Evolutionary conservation across 2,113 vertebrate genomes (phyloP).

Genomic region (Amphiprion ocellaris): DNA sequence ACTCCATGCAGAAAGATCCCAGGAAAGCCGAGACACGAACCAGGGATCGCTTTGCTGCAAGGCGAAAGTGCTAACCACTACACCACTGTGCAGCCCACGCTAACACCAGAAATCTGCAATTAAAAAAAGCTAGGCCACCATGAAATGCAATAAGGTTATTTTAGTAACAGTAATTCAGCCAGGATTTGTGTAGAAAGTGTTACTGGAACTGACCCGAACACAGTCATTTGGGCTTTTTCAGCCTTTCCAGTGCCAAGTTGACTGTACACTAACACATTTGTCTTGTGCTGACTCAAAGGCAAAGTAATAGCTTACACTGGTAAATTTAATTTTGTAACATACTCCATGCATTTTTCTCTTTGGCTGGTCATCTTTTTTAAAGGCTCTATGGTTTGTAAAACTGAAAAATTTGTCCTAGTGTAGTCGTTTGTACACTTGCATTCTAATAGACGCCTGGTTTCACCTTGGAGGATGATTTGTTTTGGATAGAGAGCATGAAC

Average conservation of each 20-base stretch:
- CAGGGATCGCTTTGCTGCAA: too few relatives aligned
- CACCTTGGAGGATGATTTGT: too few relatives aligned
- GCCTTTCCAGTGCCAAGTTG: not conserved
- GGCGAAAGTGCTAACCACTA: too few relatives aligned
- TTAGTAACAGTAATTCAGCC: not conserved
- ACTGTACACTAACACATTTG: conserved; percentile 9
- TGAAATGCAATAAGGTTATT: conserved; percentile 21
- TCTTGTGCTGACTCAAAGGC: not conserved
- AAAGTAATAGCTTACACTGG: not conserved
- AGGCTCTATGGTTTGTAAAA: not conserved
- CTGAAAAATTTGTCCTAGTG: not conserved
- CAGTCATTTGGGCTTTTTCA: not conserved
- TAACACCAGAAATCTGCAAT: conserved; percentile 3
- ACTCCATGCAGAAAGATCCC: too few relatives aligned
- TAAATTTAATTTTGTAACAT: not conserved
- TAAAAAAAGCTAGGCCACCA: not conserved
- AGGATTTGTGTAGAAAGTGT: conserved; percentile 20
- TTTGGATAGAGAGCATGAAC: not conserved
- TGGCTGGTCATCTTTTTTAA: not conserved
- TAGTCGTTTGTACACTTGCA: not conserved
- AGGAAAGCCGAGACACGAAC: too few relatives aligned
- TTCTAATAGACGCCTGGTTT: too few relatives aligned
- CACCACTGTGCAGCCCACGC: not conserved
- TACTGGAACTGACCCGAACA: not conserved
- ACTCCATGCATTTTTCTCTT: not conserved